Evolutionary conservation across 2,888 invertebrate genomes (phyloP), one percentile per base, ranked within the genome.

Genomic region (Phyllotreta striolata): DNA sequence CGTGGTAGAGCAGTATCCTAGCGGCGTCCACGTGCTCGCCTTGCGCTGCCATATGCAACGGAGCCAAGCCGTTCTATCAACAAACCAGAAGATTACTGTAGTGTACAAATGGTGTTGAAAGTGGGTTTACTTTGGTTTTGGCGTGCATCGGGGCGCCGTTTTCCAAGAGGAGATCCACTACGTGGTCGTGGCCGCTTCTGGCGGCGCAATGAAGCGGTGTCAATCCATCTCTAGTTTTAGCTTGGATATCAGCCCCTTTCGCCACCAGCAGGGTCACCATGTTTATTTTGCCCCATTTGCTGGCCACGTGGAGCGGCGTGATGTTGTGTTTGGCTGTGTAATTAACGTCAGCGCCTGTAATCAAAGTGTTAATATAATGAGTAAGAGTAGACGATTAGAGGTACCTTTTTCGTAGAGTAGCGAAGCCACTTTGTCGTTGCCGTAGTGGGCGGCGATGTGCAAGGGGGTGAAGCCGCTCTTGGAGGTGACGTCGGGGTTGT

Each of bases 21-120:
- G 98, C 98, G 64, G 96, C 95, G 82, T 97, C 96, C 70, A 97
- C 96, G 81, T 98, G 98, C 83, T 99, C 98, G 67, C 98, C 98
- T 83, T 98, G 98, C 56, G 96, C 95, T 65, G 98, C 95, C 98
- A 98, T 98, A 84, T 98, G 98, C 72, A 98, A 86, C 43, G 98
- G 96, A n/a, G 96, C 94, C 71, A 98, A 84, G 9, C 98, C 93
- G 79, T 93, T 93, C 89, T 91, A 80, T 1, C 81, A 80, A 24
- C 1, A 3, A 4, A 24, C 1, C 24, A 24, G 4, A 24, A 24
- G 1, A 24, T 24, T 24, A 24, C 24, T 24, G 24, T 24, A 24
- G 24, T 24, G 24, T 24, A 24, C 24, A 24, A 24, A 24, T 24
- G 24, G 24, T 9, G n/a, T 38, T 5, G n/a, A 5, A 43, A 49